These are phyloP conservation scores for Alectoris magna DNA, from an alignment of 2,797 vertebrate genomes.

Conservation along the genomic window DNA sequence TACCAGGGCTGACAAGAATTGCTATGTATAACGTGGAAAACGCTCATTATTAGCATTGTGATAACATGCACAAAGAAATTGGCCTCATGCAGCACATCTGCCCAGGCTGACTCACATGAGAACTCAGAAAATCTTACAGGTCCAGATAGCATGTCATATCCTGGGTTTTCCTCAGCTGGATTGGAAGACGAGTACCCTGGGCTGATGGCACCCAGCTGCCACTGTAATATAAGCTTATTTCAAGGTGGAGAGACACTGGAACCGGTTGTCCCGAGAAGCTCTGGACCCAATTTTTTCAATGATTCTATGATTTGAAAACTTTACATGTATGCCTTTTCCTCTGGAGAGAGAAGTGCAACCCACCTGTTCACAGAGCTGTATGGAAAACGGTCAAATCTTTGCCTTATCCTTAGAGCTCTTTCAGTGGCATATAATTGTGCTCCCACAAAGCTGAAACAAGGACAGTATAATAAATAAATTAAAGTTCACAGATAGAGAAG, in stretches of 20 bases:
- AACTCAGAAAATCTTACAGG: background rate
- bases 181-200: background rate
- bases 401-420: background rate
- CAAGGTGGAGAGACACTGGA: no score
- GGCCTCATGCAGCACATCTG: background rate
- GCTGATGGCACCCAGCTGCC: background rate
- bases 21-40: background rate
- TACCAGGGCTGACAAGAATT: background rate
- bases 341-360: background rate
- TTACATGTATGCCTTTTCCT: background rate
- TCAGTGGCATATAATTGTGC: background rate
- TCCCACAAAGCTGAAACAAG: background rate
- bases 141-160: background rate
- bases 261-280: no score
- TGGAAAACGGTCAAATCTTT: background rate
- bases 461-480: background rate
- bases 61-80: rapidly evolving
- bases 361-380: background rate
- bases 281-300: no score
- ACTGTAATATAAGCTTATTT: background rate
- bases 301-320: background rate
- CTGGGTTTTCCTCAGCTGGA: background rate
- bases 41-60: background rate
- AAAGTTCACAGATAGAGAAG: background rate
- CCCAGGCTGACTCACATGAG: background rate